These are phyloP conservation scores for Limnephilus rhombicus DNA, from an alignment of 2,888 invertebrate species.

Conservation along the genomic window DNA sequence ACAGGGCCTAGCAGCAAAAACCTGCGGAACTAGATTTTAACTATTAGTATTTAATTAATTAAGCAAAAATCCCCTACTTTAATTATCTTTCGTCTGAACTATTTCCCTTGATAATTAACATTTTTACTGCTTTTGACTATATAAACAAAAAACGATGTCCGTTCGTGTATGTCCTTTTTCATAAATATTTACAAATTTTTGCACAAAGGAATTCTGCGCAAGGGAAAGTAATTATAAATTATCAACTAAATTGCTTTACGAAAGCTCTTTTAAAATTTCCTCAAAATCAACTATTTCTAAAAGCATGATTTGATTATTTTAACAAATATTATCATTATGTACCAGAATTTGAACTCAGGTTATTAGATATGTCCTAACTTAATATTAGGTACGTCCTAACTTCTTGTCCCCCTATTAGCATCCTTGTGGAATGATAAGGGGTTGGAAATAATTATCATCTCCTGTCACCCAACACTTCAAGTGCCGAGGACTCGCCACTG, in stretches of 20 bases:
- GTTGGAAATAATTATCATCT: constrained; percentile 22
- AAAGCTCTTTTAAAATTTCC: background rate
- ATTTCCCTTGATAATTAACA: background rate
- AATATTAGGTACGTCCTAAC: background rate
- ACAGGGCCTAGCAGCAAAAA: too few species aligned
- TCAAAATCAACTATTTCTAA: background rate
- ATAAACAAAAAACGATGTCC: background rate
- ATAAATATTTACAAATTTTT: background rate
- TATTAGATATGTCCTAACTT: background rate
- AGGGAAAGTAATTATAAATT: background rate
- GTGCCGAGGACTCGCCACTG: background rate
- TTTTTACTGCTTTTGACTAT: background rate
- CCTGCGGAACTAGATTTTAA: too few species aligned
- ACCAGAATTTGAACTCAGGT: background rate
- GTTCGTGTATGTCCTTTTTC: background rate
- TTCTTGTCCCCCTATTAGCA: background rate
- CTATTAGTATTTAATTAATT: background rate
- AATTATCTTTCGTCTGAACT: background rate
- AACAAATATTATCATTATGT: background rate
- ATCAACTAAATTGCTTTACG: background rate
- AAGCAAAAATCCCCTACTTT: background rate
- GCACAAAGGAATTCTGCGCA: background rate
- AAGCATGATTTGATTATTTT: background rate
- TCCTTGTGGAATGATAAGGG: constrained; percentile 22
- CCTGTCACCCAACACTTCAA: constrained; percentile 12